Base-by-base conservation (phyloP, 2,113 vertebrate genomes). In the Zeus faber region DNA sequence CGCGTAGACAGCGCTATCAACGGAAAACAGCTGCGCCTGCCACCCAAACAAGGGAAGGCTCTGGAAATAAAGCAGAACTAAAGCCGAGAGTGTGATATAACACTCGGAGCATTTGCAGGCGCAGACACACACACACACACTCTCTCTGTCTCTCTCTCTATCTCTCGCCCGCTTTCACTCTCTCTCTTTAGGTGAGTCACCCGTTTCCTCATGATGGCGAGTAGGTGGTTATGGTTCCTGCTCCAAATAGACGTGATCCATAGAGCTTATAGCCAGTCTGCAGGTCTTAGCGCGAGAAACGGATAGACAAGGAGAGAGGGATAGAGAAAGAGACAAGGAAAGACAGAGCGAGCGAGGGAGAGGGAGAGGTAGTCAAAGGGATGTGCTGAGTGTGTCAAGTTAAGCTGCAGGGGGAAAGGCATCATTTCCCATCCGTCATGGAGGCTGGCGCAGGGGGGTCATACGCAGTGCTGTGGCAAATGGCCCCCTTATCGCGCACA, bases 361-460 rank as follows among this genome's bases (percentile, higher is more conserved):
- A 35, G 52, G 31, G 48, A 74, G 64, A 41, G 47, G 49, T 44
- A 57, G 26, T 64, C 57, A 69, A 57, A 45, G 18, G 73, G 73
- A 73, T 77, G 77, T 63, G 73, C 64, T 66, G 79, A 80, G 81
- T 71, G 70, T 62, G 76, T 79, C 66, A 61, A 49, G 74, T 76
- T 80, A 76, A 72, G 74, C 81, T 78, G 69, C 39, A 69, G 76
- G 85, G 81, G 74, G 68, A 74, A 44, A n/a, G n/a, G 79, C 80
- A 87, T 81, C 80, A 82, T 80, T 78, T 80, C 73, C 74, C 76
- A 87, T 87, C 85, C 76, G 82, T 84, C 84, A 88, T 76, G 80
- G 81, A 85, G 77, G 82, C 84, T 85, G 76, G 65, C 82, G 65
- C 49, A 62, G 82, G 87, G 85, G 82, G 87, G 85, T 90, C 87